Evolutionary conservation across 2,113 vertebrate species (phyloP).

Genomic region (Atractosteus spatula): DNA sequence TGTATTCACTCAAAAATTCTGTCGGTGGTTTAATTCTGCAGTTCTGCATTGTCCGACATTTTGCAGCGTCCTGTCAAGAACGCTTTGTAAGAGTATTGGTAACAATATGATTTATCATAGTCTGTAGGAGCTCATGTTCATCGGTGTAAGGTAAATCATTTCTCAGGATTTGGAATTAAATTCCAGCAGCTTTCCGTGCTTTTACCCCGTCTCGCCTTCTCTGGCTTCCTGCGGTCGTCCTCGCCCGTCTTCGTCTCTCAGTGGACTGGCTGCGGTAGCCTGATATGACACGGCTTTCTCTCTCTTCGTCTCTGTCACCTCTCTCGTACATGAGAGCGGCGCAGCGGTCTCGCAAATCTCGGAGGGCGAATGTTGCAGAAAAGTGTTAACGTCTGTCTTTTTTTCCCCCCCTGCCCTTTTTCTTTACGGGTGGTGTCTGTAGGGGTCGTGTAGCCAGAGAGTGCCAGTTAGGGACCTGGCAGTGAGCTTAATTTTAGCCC

Average conservation of each 20-base stretch:
- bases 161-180: not conserved
- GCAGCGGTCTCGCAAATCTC: not conserved
- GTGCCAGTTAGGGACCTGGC: not conserved
- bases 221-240: not conserved
- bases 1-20: too few species aligned
- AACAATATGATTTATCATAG: not conserved
- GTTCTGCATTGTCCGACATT: not conserved
- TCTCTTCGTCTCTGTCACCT: not conserved
- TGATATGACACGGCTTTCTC: not conserved
- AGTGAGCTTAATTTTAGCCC: conserved; percentile 17
- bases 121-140: not conserved
- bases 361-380: not conserved
- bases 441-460: too few species aligned
- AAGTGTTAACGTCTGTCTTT: not conserved
- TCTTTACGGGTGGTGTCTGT: too few species aligned
- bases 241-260: not conserved
- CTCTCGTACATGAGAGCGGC: not conserved
- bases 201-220: not conserved
- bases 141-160: not conserved
- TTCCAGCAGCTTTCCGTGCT: not conserved
- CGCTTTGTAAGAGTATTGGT: not conserved
- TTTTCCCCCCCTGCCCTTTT: too few species aligned
- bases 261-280: not conserved
- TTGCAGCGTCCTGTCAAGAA: not conserved
- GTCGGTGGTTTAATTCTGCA: not conserved